Percentiles rank a stretch among this genome's conserved stretches.
phyloP scores from a whole-genome alignment of 2,113 vertebrate species.

The Dromaius novaehollandiae region DNA sequence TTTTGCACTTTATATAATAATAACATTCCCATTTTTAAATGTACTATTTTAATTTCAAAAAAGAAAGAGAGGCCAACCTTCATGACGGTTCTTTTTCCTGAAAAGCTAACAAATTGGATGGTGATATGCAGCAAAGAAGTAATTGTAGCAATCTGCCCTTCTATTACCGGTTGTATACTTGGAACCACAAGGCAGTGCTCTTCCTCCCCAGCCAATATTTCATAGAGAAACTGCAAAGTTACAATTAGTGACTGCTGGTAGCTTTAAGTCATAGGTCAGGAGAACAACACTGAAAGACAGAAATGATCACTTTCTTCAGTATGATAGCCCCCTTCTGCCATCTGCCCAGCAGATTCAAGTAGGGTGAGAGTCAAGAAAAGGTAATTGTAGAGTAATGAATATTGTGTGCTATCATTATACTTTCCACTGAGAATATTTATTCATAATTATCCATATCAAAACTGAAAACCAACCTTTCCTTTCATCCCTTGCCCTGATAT shows the following conservation, averaged over 20 bases:
- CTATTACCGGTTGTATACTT: not conserved
- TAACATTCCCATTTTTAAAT: not conserved
- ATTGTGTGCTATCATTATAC: not conserved
- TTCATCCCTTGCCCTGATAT: not conserved
- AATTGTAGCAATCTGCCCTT: not conserved
- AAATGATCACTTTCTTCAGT: not conserved
- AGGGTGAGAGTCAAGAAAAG: not conserved
- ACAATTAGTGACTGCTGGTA: not conserved
- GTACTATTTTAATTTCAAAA: slow-evolving; percentile 15
- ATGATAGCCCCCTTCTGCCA: not conserved
- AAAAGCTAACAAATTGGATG: not conserved
- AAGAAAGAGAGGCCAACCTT: not conserved
- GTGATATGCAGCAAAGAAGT: not conserved
- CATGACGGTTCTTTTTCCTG: not conserved
- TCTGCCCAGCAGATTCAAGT: not conserved
- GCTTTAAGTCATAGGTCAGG: not conserved
- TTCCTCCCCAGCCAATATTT: not conserved
- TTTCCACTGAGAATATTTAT: slow-evolving; percentile 14
- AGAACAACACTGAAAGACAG: accelerated
- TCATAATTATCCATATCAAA: not conserved
- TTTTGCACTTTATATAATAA: not conserved
- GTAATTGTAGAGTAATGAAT: not conserved
- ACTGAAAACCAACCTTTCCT: not conserved
- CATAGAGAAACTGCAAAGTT: not conserved
- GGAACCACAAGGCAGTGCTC: not conserved